Percentiles rank a stretch among this genome's conserved stretches.
Evolutionary conservation across 2,113 vertebrate species (phyloP).

Genomic region (Rousettus leschenaultii): DNA sequence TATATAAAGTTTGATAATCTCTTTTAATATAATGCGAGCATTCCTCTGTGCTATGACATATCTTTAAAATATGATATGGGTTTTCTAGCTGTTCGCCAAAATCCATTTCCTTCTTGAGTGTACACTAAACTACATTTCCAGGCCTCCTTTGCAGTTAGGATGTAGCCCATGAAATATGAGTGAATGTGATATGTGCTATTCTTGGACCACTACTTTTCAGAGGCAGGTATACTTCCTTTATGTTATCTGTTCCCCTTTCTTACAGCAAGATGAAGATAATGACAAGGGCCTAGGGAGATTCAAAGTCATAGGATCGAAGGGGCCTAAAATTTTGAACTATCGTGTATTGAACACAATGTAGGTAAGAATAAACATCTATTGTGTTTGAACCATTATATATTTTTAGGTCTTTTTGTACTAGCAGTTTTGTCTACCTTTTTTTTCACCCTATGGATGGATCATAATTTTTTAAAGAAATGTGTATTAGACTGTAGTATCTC

Average conservation of each 20-base stretch:
- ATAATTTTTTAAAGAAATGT: background rate
- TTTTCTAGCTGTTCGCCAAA: background rate
- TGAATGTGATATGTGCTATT: background rate
- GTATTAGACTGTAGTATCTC: background rate
- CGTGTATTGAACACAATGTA: background rate
- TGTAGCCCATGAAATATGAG: background rate
- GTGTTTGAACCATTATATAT: background rate
- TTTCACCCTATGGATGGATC: background rate
- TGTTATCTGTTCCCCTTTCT: background rate
- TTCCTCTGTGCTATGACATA: background rate
- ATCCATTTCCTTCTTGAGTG: background rate
- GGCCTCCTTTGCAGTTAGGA: background rate
- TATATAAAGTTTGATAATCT: background rate
- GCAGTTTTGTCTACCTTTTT: background rate
- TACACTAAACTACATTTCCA: background rate
- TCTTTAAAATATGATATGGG: background rate
- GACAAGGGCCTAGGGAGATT: background rate
- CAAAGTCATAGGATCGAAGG: background rate
- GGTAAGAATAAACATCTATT: background rate
- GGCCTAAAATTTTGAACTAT: background rate
- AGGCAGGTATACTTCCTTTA: background rate
- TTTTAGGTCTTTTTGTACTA: background rate
- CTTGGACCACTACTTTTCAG: background rate
- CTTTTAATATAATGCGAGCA: background rate
- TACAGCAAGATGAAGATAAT: background rate